Conservation (phyloP, 1,140 invertebrate species). For the Ceratosolen fusciceps region DNA sequence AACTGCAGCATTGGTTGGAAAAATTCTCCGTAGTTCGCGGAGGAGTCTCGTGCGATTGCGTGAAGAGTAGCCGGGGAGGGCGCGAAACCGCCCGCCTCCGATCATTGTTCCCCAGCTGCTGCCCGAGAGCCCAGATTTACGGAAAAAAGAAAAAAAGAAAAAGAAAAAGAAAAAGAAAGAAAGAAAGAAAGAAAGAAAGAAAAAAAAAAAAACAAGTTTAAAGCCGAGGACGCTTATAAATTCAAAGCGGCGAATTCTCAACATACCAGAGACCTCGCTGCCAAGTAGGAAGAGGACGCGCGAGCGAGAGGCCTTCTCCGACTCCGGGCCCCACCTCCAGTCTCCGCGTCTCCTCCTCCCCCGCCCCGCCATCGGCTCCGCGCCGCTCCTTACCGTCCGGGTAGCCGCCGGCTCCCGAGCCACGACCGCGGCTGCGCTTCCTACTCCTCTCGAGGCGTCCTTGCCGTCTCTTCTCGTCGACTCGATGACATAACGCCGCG, state of each 20-base stretch:
- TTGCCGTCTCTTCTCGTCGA: not conserved
- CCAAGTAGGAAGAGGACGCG: not conserved
- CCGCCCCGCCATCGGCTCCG: no score
- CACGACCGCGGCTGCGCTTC: not conserved
- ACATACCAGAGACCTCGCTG: constrained; percentile 12
- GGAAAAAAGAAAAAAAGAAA: no score
- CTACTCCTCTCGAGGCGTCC: not conserved
- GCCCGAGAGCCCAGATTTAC: not conserved
- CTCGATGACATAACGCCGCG: constrained; percentile 36
- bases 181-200: no score
- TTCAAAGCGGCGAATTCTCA: constrained; percentile 29
- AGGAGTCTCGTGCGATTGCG: not conserved
- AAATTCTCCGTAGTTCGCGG: not conserved
- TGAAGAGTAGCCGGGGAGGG: not conserved
- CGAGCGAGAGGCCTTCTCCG: not conserved
- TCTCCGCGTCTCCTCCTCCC: not conserved
- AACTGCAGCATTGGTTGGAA: no score
- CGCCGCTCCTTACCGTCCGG: no score
- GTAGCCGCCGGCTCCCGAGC: not conserved
- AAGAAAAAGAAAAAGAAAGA: no score
- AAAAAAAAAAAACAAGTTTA: constrained; percentile 2
- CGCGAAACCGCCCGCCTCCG: not conserved
- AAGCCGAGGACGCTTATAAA: constrained; percentile 9
- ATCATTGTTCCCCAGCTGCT: not conserved
- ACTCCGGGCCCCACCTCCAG: not conserved